A percentile compares a stretch with the other conserved stretches of the same genome.
Conservation (phyloP, 2,888 invertebrate genomes). For the Drosophila buzzatii region DNA sequence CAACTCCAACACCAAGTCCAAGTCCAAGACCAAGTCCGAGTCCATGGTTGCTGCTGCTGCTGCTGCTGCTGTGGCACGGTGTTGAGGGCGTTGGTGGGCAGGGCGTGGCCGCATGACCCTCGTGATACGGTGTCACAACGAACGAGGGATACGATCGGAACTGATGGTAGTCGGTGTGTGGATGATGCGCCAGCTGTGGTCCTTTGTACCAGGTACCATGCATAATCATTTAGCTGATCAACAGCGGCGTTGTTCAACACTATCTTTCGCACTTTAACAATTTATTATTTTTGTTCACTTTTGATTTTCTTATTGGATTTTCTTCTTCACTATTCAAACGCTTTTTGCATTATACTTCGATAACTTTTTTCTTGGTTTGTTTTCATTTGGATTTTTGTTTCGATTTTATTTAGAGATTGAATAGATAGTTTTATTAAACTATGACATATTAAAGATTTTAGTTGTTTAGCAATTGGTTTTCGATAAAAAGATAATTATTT, state of each 20-base stretch:
- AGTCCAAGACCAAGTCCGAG: conserved; percentile 37
- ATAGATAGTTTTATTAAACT: neutral
- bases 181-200: conserved; percentile 84
- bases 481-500: neutral
- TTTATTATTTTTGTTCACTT: neutral
- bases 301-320: neutral
- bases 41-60: conserved; percentile 52
- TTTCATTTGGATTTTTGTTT: neutral
- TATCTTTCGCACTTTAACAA: conserved; percentile 15
- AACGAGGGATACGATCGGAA: conserved; percentile 84
- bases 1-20: conserved; percentile 35
- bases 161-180: conserved; percentile 82
- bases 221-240: conserved; percentile 83
- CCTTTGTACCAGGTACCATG: conserved; percentile 85
- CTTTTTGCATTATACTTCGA: neutral
- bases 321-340: neutral
- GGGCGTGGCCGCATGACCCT: conserved; percentile 67
- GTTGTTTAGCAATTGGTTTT: neutral
- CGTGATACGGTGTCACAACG: conserved; percentile 83
- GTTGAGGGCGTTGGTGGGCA: conserved; percentile 58
- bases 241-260: conserved; percentile 35
- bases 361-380: neutral
- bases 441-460: neutral
- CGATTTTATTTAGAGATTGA: neutral
- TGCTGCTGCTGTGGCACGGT: conserved; percentile 51